phyloP scores from a whole-genome alignment of 2,797 vertebrate species.

The Schizopygopsis pylzovi region DNA sequence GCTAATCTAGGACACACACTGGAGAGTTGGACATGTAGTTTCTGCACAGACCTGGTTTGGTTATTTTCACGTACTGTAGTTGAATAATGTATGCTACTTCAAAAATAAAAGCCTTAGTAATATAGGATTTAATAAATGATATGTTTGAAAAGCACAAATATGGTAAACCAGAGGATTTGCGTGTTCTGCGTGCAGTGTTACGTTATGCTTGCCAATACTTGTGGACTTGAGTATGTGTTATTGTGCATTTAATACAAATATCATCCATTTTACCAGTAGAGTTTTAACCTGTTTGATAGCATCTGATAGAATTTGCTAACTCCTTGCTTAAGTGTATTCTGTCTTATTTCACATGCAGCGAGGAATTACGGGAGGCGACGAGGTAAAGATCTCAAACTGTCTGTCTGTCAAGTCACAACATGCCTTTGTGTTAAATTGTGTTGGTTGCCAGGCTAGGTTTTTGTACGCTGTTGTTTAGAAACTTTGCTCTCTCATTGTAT shows the following conservation, averaged over 20 bases:
- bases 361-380: slow-evolving; percentile 99
- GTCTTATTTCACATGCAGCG: slow-evolving; percentile 97
- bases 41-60: slow-evolving; percentile 22
- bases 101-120: not conserved
- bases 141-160: not conserved
- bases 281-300: not conserved
- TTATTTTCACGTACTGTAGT: slow-evolving; percentile 32
- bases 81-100: not conserved
- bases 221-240: not conserved
- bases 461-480: slow-evolving; percentile 27
- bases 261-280: slow-evolving; percentile 14
- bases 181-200: not conserved
- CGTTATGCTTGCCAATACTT: not conserved
- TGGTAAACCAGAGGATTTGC: not conserved
- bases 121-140: not conserved
- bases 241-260: not conserved
- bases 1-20: slow-evolving; percentile 44
- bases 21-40: slow-evolving; percentile 26
- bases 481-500: slow-evolving; percentile 33
- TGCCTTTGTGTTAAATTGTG: slow-evolving; percentile 34
- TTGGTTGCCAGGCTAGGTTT: slow-evolving; percentile 34
- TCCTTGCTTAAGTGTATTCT: slow-evolving; percentile 73
- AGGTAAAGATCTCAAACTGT: slow-evolving; percentile 84
- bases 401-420: slow-evolving; percentile 28
- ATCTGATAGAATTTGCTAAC: slow-evolving; percentile 42